Percentiles rank a stretch among this genome's conserved stretches.
phyloP scores from a whole-genome alignment of 2,113 vertebrate species.

The Takifugu flavidus region DNA sequence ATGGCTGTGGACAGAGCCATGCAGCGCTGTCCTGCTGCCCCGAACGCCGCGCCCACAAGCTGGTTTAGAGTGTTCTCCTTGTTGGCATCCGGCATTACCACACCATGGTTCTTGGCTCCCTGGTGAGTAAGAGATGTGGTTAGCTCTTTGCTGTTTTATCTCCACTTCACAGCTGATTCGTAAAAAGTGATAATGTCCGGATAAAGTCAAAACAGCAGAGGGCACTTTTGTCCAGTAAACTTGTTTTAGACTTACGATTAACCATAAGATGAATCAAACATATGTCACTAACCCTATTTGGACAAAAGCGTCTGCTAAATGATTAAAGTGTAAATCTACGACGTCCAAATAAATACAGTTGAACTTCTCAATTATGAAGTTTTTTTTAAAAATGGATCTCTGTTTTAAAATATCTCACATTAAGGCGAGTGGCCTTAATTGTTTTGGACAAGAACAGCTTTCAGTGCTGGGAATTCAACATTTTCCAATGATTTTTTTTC shows the following conservation, averaged over 20 bases:
- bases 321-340: too few relatives aligned
- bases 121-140: conserved; percentile 58
- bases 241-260: neutral
- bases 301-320: too few relatives aligned
- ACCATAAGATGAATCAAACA: too few relatives aligned
- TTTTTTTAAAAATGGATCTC: too few relatives aligned
- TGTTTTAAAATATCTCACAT: too few relatives aligned
- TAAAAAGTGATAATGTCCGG: conserved; percentile 5
- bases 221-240: neutral
- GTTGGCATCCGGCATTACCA: conserved; percentile 97
- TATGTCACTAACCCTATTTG: too few relatives aligned
- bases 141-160: conserved; percentile 37
- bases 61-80: conserved; percentile 97
- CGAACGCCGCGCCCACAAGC: conserved; percentile 94
- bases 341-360: conserved; percentile 3
- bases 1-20: conserved; percentile 97
- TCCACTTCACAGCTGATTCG: conserved; percentile 13
- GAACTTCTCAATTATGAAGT: too few relatives aligned
- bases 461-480: neutral
- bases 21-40: conserved; percentile 95
- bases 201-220: too few relatives aligned
- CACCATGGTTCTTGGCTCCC: conserved; percentile 98
- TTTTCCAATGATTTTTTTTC: neutral
- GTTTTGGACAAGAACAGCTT: too few relatives aligned
- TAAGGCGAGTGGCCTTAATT: too few relatives aligned